Evolutionary conservation across 1,140 invertebrate genomes (phyloP).

Genomic region (Drosophila aff.): DNA sequence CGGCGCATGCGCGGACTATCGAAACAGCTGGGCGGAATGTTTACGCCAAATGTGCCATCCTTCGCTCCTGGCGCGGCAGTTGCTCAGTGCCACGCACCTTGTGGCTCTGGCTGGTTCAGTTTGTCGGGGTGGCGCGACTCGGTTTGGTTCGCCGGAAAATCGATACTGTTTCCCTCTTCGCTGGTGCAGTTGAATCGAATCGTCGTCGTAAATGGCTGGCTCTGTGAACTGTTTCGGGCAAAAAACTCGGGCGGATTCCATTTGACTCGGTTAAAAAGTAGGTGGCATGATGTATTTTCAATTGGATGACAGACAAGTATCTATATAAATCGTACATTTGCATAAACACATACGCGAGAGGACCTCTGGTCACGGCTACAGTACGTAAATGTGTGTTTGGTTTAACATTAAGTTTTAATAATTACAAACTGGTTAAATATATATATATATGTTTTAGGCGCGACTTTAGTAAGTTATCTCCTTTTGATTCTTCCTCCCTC

Average conservation of each 20-base stretch:
- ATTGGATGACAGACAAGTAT: conserved; percentile 38
- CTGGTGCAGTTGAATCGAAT: conserved; percentile 1
- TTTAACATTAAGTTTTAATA: conserved; percentile 70
- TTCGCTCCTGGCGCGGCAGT: conserved; percentile 15
- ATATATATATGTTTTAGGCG: conserved; percentile 21
- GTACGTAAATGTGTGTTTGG: conserved; percentile 46
- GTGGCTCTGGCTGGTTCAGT: conserved; percentile 2
- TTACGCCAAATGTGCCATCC: conserved; percentile 17
- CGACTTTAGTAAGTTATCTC: conserved; percentile 53
- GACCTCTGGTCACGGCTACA: conserved; percentile 42
- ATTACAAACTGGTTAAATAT: conserved; percentile 60
- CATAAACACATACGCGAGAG: conserved; percentile 17
- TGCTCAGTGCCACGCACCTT: not conserved
- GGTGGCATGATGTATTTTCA: conserved; percentile 39
- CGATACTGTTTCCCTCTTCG: conserved; percentile 48
- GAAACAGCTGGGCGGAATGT: conserved; percentile 38
- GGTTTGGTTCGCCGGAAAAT: conserved; percentile 50
- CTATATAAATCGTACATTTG: conserved; percentile 40
- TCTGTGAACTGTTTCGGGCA: conserved; percentile 5
- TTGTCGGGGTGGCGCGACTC: conserved; percentile 1
- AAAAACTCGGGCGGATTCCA: not conserved
- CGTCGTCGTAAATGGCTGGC: conserved; percentile 23
- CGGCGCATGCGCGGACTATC: conserved; percentile 48
- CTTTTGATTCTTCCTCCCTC: conserved; percentile 37
- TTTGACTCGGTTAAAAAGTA: conserved; percentile 27